These are phyloP conservation scores for Lithophane leautieri DNA, from an alignment of 2,888 invertebrate genomes.

Conservation along the genomic window DNA sequence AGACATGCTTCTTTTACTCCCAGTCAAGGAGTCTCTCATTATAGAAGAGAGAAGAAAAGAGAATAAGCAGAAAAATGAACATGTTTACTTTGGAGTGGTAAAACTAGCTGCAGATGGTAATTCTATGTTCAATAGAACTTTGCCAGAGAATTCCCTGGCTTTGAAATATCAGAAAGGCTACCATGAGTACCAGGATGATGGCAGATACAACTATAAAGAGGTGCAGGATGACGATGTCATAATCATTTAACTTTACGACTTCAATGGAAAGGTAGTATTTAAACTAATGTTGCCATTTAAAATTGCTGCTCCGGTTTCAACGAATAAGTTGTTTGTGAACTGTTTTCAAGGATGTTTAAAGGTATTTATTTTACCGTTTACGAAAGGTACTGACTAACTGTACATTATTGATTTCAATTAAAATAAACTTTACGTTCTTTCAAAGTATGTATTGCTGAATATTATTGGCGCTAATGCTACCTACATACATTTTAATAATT, in stretches of 20 bases:
- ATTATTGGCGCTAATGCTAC: not conserved
- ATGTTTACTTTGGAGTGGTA: conserved; percentile 83
- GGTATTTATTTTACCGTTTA: conserved; percentile 23
- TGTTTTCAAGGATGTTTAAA: conserved; percentile 37
- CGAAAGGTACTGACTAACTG: conserved; percentile 4
- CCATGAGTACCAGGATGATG: conserved; percentile 68
- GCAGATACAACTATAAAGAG: conserved; percentile 73
- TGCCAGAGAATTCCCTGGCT: conserved; percentile 82
- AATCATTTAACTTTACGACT: conserved; percentile 68
- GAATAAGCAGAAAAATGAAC: conserved; percentile 69
- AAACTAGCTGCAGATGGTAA: conserved; percentile 78
- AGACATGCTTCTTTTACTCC: conserved; percentile 81
- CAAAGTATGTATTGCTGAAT: not conserved
- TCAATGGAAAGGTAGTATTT: not conserved
- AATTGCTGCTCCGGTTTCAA: conserved; percentile 19
- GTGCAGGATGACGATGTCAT: conserved; percentile 77
- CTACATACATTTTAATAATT: not conserved
- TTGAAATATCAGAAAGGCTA: conserved; percentile 86
- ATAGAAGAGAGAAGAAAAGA: conserved; percentile 79
- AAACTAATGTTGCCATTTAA: conserved; percentile 5
- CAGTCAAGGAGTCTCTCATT: conserved; percentile 81
- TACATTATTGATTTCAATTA: conserved; percentile 2
- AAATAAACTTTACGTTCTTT: conserved; percentile 37
- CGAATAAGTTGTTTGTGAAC: conserved; percentile 10
- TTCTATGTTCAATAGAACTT: conserved; percentile 77